Conservation (phyloP, 2,888 invertebrate species). For the Calameuta filiformis region DNA sequence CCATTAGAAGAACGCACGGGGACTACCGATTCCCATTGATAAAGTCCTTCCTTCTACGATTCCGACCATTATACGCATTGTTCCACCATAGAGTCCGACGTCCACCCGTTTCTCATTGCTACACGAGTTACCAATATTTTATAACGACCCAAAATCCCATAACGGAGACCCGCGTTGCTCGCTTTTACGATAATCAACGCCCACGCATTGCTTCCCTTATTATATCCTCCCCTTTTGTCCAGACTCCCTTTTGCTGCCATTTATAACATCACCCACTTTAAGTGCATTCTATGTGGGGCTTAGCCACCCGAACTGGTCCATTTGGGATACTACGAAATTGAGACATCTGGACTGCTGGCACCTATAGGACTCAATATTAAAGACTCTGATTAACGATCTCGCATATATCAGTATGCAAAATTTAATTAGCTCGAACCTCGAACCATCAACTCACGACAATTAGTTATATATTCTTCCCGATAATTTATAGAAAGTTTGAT, state of each 20-base stretch:
- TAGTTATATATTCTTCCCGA: not conserved
- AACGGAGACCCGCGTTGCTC: constrained; percentile 26
- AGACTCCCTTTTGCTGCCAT: not conserved
- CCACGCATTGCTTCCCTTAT: constrained; percentile 31
- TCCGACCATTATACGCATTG: constrained; percentile 18
- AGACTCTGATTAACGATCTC: not conserved
- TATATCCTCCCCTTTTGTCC: not conserved
- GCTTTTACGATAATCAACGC: constrained; percentile 38
- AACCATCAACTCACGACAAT: not conserved
- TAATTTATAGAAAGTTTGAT: not conserved
- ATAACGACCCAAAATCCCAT: constrained; percentile 32
- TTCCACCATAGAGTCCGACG: constrained; percentile 21
- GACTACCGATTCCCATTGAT: constrained; percentile 53
- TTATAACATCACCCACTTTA: not conserved
- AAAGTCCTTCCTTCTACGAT: constrained; percentile 37
- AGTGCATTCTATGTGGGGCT: not conserved
- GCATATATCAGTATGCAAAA: not conserved
- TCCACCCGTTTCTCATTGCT: constrained; percentile 11
- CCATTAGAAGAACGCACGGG: constrained; percentile 49
- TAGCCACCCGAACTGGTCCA: not conserved
- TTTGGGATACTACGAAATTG: not conserved
- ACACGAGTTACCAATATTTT: constrained; percentile 15
- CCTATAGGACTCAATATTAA: not conserved
- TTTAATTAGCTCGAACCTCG: not conserved
- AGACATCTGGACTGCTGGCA: not conserved